Evolutionary conservation across 2,797 vertebrate genomes (phyloP), one percentile per base, ranked within the genome.

Genomic region (Chiloscyllium punctatum): DNA sequence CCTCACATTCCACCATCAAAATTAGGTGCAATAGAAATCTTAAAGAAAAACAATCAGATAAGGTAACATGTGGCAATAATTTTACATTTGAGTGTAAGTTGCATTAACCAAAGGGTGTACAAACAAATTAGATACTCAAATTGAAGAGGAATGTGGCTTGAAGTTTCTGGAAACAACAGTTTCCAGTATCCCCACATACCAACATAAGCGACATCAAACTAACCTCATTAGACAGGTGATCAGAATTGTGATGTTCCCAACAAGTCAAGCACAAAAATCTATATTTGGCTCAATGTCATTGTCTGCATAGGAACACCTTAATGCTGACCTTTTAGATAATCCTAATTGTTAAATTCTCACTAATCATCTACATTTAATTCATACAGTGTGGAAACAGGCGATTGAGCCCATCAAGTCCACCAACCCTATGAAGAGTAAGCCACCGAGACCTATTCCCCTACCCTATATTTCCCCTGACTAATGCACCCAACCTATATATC

Each of bases 251-350:
- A 3, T 53, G 86, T 8, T 30, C 86, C 51, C 51, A 13, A 27
- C 53, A 25, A 87, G 8, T 51, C 23, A 53, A 86, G 23, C 82
- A 51, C 33, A 23, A 33, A 90, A 30, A 62, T 57, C 53, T 62
- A 90, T 53, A 90, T 62, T 90, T 90, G 87, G 87, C 11, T 90
- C 87, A 69, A 92, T 92, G 57, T 92, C n/a, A 92, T 69, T 37
- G 62, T 92, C 90, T 21, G 23, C 62, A 68, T 18, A 92, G 2
- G 16, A 92, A 92, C 42, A 69, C n/a, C n/a, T 42, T 69, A 94
- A 94, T 21, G 69, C 94, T 42, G 91, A 94, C 91, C 91, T 91
- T 37, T 68, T 18, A 68, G 91, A 21, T 94, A 94, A 94, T 69
- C 91, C 37, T 94, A 94, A 94, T 94, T 62, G 21, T 42, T 94